Percentiles rank a stretch among this genome's conserved stretches.
Evolutionary conservation across 1,140 invertebrate genomes (phyloP).

Genomic region (Drosophila littoralis): DNA sequence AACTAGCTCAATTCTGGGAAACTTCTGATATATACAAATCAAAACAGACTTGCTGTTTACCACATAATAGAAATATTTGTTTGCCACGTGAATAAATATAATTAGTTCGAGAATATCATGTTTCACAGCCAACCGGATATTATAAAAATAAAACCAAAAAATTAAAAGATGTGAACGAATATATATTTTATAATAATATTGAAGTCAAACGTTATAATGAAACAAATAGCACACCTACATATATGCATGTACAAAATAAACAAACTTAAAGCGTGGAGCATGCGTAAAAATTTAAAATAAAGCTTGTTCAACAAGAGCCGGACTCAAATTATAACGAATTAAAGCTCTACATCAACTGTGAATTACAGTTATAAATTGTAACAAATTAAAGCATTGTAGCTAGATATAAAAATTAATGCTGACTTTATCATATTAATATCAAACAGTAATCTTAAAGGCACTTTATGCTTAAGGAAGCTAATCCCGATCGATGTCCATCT

Average conservation of each 20-base stretch:
- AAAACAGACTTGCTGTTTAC: conserved; percentile 27
- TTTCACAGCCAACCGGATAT: not conserved
- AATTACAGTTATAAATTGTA: not conserved
- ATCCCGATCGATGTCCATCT: conserved; percentile 36
- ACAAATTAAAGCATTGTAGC: not conserved
- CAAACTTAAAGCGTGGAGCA: not conserved
- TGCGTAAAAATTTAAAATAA: not conserved
- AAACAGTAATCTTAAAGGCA: conserved; percentile 1
- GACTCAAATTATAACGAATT: not conserved
- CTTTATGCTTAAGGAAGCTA: not conserved
- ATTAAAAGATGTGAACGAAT: not conserved
- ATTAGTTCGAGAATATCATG: conserved; percentile 2
- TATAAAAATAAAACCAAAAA: not conserved
- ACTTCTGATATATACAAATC: conserved; percentile 16
- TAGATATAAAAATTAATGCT: not conserved
- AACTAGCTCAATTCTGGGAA: not conserved
- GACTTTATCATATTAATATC: conserved; percentile 25
- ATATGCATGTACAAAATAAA: not conserved
- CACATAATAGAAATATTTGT: conserved; percentile 3
- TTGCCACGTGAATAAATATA: not conserved
- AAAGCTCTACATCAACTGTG: not conserved
- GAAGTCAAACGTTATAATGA: not conserved
- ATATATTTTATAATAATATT: conserved; percentile 2
- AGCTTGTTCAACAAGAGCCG: not conserved
- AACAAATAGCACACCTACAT: not conserved